phyloP scores from a whole-genome alignment of 2,888 invertebrate species.

The Pseudococcus longispinus region DNA sequence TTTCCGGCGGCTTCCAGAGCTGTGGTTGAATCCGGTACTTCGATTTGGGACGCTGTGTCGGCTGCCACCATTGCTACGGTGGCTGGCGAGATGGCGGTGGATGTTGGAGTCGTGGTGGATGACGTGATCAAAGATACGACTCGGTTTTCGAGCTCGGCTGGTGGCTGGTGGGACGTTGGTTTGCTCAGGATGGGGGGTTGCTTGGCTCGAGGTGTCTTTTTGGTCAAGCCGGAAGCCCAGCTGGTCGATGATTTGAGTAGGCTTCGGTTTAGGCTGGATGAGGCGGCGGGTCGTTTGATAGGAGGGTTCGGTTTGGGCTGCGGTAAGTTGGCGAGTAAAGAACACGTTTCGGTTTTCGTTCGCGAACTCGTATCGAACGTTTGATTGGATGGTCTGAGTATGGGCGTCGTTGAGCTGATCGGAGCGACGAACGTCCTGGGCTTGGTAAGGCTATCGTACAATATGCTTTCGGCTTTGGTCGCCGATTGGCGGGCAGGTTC shows the following conservation, averaged over 20 bases:
- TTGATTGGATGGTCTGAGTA: neutral
- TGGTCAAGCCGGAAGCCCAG: neutral
- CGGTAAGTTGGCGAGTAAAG: neutral
- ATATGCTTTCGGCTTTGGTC: slow-evolving; percentile 30
- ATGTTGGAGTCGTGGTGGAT: neutral
- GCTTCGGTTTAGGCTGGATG: neutral
- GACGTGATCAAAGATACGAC: neutral
- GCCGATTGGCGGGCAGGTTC: neutral
- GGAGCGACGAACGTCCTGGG: neutral
- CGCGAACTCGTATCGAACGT: neutral
- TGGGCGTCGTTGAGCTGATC: neutral
- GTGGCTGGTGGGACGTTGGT: neutral
- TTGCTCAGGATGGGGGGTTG: too few relatives aligned
- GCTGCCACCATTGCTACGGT: neutral
- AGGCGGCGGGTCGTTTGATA: neutral
- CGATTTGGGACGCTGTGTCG: neutral
- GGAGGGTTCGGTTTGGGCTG: neutral
- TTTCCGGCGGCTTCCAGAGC: neutral
- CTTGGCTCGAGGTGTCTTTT: neutral
- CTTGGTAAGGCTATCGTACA: slow-evolving; percentile 47
- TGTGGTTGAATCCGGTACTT: neutral
- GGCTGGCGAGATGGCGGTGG: neutral
- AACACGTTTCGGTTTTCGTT: neutral
- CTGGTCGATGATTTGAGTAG: neutral
- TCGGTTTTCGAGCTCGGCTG: neutral